phyloP scores from a whole-genome alignment of 2,797 vertebrate genomes.

The Steatocranus sp. region DNA sequence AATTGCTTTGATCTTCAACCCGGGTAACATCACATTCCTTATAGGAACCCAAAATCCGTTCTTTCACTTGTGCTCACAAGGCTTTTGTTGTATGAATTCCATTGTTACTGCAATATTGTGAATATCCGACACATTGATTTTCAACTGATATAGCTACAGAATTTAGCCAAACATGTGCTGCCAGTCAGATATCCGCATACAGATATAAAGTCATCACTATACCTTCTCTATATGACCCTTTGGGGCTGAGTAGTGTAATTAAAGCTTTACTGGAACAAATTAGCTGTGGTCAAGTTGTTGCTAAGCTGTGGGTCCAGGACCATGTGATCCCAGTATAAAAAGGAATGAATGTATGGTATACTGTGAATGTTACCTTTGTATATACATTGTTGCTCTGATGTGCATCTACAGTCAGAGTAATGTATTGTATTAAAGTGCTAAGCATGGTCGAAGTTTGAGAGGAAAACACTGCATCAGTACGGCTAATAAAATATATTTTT shows the following conservation, averaged over 20 bases:
- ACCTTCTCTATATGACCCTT: constrained; percentile 2
- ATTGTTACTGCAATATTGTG: not conserved
- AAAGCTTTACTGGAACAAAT: constrained; percentile 51
- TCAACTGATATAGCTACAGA: not conserved
- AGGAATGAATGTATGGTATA: constrained; percentile 17
- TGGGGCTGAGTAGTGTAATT: constrained; percentile 19
- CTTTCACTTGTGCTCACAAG: constrained; percentile 54
- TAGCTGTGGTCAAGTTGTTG: constrained; percentile 42
- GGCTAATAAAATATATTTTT: not conserved
- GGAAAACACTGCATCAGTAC: not conserved
- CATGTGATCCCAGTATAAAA: constrained; percentile 58
- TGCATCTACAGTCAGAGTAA: not conserved
- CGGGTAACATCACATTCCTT: constrained; percentile 63
- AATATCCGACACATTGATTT: not conserved
- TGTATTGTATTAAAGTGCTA: not conserved
- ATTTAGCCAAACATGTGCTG: not conserved
- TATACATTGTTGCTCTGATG: not conserved
- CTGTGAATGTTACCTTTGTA: not conserved
- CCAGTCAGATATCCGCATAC: not conserved
- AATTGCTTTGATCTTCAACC: constrained; percentile 67
- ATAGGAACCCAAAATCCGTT: constrained; percentile 50
- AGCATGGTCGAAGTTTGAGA: not conserved
- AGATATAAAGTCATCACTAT: not conserved
- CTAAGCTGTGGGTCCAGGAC: constrained; percentile 40
- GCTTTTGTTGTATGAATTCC: constrained; percentile 26